These are phyloP conservation scores for Ptilonorhynchus violaceus DNA, from an alignment of 2,113 vertebrate species.

Conservation along the genomic window DNA sequence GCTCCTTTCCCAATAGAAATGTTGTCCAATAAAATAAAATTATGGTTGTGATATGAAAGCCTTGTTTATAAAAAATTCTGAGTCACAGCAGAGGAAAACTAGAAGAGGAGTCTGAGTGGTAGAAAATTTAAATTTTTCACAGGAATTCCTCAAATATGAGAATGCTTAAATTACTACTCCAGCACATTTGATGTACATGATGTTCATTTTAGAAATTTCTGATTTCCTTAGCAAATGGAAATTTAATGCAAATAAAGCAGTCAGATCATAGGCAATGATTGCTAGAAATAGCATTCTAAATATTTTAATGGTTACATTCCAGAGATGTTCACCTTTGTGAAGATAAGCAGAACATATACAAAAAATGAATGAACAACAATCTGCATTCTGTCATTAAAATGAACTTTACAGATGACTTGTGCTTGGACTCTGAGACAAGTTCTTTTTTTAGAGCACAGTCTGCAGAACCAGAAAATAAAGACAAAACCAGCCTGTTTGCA, in stretches of 20 bases:
- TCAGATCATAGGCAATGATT: background rate
- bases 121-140: background rate
- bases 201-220: background rate
- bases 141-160: background rate
- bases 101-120: background rate
- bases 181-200: background rate
- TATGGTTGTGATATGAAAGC: background rate
- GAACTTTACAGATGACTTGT: constrained; percentile 56
- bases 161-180: background rate
- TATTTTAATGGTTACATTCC: constrained; percentile 26
- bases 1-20: background rate
- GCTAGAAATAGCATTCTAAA: background rate
- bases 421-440: constrained; percentile 17
- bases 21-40: background rate
- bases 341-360: constrained; percentile 38
- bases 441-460: constrained; percentile 39
- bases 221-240: constrained; percentile 1
- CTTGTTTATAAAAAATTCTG: background rate
- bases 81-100: background rate
- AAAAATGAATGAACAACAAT: background rate
- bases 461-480: constrained; percentile 48
- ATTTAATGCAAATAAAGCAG: background rate
- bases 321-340: constrained; percentile 14
- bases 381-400: constrained; percentile 26
- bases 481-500: constrained; percentile 24